Evolutionary conservation across 2,113 vertebrate species (phyloP).

Genomic region (Microcebus griseorufus): DNA sequence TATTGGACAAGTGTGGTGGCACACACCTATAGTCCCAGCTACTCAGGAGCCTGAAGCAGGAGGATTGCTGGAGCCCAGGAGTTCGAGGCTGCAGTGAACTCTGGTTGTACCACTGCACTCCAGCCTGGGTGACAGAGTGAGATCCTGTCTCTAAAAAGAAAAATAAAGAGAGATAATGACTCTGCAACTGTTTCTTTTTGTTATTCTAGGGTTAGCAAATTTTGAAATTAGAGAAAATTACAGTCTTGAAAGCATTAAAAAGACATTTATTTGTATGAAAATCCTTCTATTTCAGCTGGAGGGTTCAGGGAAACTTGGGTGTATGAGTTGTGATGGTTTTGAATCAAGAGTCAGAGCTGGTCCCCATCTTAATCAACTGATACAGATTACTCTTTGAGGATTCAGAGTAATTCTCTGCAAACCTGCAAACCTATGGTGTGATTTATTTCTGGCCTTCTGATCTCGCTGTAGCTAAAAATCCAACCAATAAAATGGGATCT

Average conservation of each 20-base stretch:
- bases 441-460: background rate
- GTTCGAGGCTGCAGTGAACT: no score
- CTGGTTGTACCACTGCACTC: no score
- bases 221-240: constrained; percentile 14
- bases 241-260: background rate
- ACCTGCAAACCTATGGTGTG: background rate
- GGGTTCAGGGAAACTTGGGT: background rate
- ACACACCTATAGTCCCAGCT: no score
- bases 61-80: no score
- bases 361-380: background rate
- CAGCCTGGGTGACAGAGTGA: no score
- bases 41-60: no score
- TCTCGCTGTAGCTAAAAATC: background rate
- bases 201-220: background rate
- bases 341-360: background rate
- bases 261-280: background rate
- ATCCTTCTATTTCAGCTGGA: background rate
- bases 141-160: no score
- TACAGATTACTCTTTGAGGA: background rate
- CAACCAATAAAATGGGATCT: background rate
- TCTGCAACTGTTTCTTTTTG: background rate
- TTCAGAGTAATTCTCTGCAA: background rate
- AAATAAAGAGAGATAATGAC: background rate
- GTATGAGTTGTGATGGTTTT: background rate
- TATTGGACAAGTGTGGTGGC: no score